Evolutionary conservation across 2,797 vertebrate genomes (phyloP).

Genomic region (Echiichthys vipera): DNA sequence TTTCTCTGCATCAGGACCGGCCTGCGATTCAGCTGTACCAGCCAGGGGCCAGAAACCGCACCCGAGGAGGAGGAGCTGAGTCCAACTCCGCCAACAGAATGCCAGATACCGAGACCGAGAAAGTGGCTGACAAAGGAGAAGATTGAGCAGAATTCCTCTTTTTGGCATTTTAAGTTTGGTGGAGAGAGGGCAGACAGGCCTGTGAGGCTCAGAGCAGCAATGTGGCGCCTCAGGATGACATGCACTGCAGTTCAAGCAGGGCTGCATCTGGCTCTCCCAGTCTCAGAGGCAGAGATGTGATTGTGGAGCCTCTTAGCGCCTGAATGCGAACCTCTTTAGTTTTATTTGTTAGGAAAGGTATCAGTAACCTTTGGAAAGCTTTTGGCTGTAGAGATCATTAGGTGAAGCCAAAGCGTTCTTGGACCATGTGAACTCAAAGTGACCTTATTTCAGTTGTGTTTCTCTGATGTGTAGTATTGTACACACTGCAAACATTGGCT

Average conservation of each 20-base stretch:
- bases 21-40: conserved; percentile 98
- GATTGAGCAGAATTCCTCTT: conserved; percentile 80
- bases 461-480: conserved; percentile 59
- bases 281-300: conserved; percentile 60
- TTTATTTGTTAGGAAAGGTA: conserved; percentile 63
- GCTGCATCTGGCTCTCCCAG: conserved; percentile 57
- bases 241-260: conserved; percentile 43
- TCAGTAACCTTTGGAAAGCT: conserved; percentile 55
- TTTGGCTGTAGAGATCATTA: conserved; percentile 70
- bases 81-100: conserved; percentile 85
- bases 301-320: conserved; percentile 74
- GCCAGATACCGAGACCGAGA: conserved; percentile 87
- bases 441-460: conserved; percentile 87
- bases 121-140: conserved; percentile 87
- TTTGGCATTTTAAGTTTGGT: conserved; percentile 33
- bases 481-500: conserved; percentile 27
- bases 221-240: conserved; percentile 40
- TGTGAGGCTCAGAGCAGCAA: conserved; percentile 62
- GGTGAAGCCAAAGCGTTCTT: conserved; percentile 89
- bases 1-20: conserved; percentile 88
- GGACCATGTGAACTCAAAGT: conserved; percentile 90
- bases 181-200: conserved; percentile 45
- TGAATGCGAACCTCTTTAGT: conserved; percentile 71
- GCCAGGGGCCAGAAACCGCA: conserved; percentile 92
- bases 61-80: conserved; percentile 79